Evolutionary conservation across 2,888 invertebrate species (phyloP), one percentile per base, ranked within the genome.

Genomic region (Cryptus armator): DNA sequence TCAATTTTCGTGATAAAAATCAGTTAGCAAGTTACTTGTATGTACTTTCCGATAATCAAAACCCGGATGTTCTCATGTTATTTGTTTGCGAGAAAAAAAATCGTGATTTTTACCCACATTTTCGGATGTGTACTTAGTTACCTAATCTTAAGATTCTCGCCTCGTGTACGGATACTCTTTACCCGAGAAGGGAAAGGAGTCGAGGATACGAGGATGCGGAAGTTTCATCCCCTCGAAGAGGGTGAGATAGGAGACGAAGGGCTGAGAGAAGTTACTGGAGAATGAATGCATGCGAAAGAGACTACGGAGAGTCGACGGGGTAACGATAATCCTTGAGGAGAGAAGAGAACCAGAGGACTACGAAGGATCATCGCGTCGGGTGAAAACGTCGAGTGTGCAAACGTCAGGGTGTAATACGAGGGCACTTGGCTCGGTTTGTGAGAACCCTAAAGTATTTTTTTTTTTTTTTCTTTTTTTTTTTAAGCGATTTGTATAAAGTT

Each of bases 221-320:
- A 37, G 37, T 37, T 37, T 43, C 56, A 56, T 10, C 64, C 43
- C 64, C 64, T 37, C 19, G 9, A 1, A 4, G 59, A 32, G 4
- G 59, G 29, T 32, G 59, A 24, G 14, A 14, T 29, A 29, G 24
- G 29, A 59, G 59, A 24, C 24, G 29, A 7, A 10, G 59, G 24
- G 29, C 29, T 12, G 14, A 1, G 4, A 6, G 53, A 10, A 37
- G 37, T 37, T 9, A 9, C 37, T 37, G 37, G 37, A 7, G 37
- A 37, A 37, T 37, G 37, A 37, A 9, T 37, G 37, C 37, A 37
- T 9, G 37, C 37, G 37, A 37, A 37, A 37, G 19, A 92, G 92
- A 93, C 93, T 93, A 93, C 94, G 94, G 94, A 94, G 94, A 94
- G 92, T 37, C 93, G 90, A 87, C 87, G 89, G 85, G 89, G 83